Evolutionary conservation across 2,888 invertebrate genomes (phyloP).

Genomic region (Apotomis turbidana): DNA sequence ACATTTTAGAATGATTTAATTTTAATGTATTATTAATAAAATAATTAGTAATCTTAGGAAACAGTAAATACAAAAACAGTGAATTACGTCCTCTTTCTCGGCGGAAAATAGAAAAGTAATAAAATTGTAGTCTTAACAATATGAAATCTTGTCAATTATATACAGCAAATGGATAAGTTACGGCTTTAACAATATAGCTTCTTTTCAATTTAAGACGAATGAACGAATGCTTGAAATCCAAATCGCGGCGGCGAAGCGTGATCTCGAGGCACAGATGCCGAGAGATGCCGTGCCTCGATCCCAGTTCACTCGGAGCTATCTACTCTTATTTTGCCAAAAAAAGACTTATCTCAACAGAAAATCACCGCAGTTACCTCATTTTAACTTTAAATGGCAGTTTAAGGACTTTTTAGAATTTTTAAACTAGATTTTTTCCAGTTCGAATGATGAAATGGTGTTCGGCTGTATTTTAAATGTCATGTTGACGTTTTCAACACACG

Average conservation of each 20-base stretch:
- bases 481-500: background rate
- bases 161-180: no score
- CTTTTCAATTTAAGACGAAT: constrained; percentile 56
- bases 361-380: background rate
- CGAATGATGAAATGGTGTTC: constrained; percentile 23
- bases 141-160: no score
- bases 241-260: constrained; percentile 61
- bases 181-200: constrained; percentile 46
- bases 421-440: constrained; percentile 31
- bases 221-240: constrained; percentile 65
- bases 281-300: constrained; percentile 46
- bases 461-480: constrained; percentile 18
- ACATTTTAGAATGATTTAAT: no score
- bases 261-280: constrained; percentile 57
- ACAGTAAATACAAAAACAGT: no score
- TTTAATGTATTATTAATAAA: no score
- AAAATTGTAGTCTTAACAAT: no score
- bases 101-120: no score
- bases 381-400: background rate
- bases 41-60: no score
- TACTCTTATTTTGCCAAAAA: constrained; percentile 8
- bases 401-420: constrained; percentile 16
- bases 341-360: constrained; percentile 3
- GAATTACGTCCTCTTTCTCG: no score
- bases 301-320: constrained; percentile 28